Conservation (phyloP, 2,888 invertebrate genomes). For the Acanthopleura granulata region DNA sequence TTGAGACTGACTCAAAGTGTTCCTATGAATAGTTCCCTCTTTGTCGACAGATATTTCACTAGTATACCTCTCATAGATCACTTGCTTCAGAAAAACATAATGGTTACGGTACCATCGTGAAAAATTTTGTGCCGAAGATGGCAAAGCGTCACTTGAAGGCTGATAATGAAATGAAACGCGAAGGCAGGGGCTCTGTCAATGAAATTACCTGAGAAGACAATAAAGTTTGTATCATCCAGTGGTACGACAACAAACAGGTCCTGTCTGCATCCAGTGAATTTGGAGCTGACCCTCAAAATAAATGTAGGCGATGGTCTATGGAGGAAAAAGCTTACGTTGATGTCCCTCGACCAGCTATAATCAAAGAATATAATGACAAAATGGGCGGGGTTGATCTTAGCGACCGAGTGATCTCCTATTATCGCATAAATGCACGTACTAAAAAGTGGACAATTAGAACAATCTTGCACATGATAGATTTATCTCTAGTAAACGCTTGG, state of each 20-base stretch:
- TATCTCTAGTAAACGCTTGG: conserved; percentile 8
- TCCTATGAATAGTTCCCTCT: background rate
- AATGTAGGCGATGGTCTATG: conserved; percentile 13
- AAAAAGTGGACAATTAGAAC: background rate
- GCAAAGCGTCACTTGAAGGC: background rate
- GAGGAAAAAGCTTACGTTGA: conserved; percentile 19
- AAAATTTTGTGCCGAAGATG: background rate
- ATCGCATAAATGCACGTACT: background rate
- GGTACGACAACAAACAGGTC: conserved; percentile 16
- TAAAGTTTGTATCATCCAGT: background rate
- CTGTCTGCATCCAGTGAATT: background rate
- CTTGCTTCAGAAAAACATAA: background rate
- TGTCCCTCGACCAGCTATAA: background rate
- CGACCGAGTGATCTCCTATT: background rate
- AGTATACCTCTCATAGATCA: background rate
- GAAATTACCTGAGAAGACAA: background rate
- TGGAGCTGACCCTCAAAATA: conserved; percentile 9
- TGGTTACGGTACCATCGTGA: background rate
- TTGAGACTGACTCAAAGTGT: background rate
- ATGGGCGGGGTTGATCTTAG: conserved; percentile 17
- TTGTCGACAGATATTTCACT: conserved; percentile 10
- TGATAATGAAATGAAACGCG: background rate
- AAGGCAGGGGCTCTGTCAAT: background rate
- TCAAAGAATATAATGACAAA: conserved; percentile 9
- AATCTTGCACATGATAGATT: background rate